A percentile compares a stretch with the other conserved stretches of the same genome.
phyloP scores from a whole-genome alignment of 1,140 invertebrate genomes.

The Drosophila santomea region DNA sequence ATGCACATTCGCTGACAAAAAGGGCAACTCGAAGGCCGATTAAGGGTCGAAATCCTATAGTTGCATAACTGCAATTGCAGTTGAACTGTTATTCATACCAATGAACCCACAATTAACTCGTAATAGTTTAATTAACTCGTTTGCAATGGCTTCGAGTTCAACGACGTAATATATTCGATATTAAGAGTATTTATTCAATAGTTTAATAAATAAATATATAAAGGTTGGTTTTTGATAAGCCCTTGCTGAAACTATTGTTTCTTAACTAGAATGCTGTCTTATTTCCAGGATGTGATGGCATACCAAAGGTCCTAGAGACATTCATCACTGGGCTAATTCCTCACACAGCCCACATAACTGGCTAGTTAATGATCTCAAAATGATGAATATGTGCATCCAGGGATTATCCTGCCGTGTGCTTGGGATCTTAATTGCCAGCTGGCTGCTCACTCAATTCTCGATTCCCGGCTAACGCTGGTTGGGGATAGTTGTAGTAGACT shows the following conservation, averaged over 20 bases:
- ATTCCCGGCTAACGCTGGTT: background rate
- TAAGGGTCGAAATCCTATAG: constrained; percentile 8
- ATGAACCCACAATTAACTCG: too few relatives aligned
- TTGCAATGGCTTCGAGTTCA: background rate
- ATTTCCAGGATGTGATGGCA: too few relatives aligned
- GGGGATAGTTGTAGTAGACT: constrained; percentile 25
- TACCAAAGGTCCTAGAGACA: too few relatives aligned
- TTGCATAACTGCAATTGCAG: background rate
- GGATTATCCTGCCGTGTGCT: constrained; percentile 16
- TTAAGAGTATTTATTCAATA: background rate
- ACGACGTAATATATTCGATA: too few relatives aligned
- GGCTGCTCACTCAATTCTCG: constrained; percentile 16
- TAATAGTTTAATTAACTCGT: background rate
- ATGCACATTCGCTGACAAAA: constrained; percentile 22
- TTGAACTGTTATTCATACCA: background rate
- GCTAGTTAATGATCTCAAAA: constrained; percentile 40
- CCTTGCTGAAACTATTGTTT: too few relatives aligned
- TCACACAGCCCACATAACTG: constrained; percentile 17
- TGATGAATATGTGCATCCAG: constrained; percentile 30
- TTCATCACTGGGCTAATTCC: background rate
- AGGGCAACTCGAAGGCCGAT: constrained; percentile 11
- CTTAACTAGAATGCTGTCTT: too few relatives aligned
- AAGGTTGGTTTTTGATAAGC: too few relatives aligned
- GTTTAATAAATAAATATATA: too few relatives aligned
- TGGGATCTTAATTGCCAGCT: constrained; percentile 29